Percentiles rank a stretch among this genome's conserved stretches.
These are phyloP conservation scores for Cherax destructor DNA, from an alignment of 1,140 invertebrate species.

Conservation along the genomic window DNA sequence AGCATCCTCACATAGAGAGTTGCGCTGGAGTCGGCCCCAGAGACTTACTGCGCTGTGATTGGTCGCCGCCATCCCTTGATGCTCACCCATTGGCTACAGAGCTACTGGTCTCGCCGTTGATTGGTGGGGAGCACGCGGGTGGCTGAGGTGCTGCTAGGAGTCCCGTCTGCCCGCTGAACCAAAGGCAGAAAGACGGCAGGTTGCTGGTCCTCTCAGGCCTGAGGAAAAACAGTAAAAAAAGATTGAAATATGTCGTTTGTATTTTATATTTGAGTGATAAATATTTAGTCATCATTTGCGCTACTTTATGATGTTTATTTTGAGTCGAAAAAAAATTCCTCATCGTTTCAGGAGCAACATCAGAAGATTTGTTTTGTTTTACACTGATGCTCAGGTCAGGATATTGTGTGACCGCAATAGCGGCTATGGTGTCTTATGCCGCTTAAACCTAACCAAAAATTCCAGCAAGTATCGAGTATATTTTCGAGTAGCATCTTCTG, in stretches of 20 bases:
- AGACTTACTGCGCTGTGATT: conserved; percentile 36
- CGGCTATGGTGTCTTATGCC: neutral
- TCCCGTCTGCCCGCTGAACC: neutral
- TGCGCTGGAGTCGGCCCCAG: conserved; percentile 56
- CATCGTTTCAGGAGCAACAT: neutral
- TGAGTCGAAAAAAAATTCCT: neutral
- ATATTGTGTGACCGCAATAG: neutral
- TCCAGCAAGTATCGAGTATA: no score
- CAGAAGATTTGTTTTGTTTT: neutral
- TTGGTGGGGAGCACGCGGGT: conserved; percentile 33
- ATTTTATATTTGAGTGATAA: neutral
- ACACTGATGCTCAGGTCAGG: neutral
- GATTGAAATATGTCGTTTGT: neutral
- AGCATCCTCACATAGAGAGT: conserved; percentile 36
- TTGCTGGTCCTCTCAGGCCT: neutral
- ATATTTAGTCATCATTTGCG: neutral
- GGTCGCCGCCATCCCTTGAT: conserved; percentile 9
- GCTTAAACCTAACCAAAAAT: no score
- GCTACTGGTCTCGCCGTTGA: conserved; percentile 38
- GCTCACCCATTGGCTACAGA: conserved; percentile 39
- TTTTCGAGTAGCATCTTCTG: no score
- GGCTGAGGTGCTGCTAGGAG: conserved; percentile 27
- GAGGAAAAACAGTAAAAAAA: neutral
- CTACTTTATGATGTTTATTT: neutral
- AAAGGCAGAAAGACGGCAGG: neutral